phyloP scores from a whole-genome alignment of 2,113 vertebrate genomes.

The Tachuris rubrigastra region DNA sequence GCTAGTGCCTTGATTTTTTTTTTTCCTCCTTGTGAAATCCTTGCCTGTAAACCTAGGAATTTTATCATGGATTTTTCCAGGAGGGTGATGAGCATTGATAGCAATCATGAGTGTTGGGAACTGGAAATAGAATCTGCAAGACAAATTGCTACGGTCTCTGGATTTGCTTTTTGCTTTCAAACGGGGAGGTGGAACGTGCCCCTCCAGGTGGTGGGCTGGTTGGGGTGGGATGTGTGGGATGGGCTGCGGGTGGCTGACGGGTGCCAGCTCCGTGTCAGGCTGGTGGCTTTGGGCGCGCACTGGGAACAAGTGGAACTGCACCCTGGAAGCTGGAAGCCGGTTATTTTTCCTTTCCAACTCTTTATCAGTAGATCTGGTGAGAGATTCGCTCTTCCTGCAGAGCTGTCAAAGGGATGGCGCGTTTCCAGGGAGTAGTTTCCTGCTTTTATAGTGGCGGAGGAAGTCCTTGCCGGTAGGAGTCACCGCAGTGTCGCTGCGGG shows the following conservation, averaged over 20 bases:
- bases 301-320: neutral
- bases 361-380: neutral
- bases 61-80: neutral
- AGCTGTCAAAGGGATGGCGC: neutral
- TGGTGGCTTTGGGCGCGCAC: accelerated
- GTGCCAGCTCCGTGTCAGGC: accelerated
- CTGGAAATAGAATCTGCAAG: neutral
- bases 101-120: neutral
- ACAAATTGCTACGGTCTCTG: accelerated
- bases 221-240: accelerated
- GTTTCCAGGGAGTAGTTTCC: neutral
- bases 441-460: accelerated
- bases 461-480: neutral
- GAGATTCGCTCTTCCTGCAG: neutral
- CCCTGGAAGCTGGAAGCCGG: accelerated
- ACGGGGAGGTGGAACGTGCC: neutral
- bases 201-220: accelerated
- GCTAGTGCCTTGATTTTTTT: neutral
- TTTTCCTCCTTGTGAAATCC: neutral
- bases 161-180: neutral
- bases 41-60: neutral
- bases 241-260: accelerated
- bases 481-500: accelerated
- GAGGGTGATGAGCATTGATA: neutral
- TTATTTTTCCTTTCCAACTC: neutral